Conservation (phyloP, 1,140 invertebrate species). For the Pseudomyrmex cubaensis region DNA sequence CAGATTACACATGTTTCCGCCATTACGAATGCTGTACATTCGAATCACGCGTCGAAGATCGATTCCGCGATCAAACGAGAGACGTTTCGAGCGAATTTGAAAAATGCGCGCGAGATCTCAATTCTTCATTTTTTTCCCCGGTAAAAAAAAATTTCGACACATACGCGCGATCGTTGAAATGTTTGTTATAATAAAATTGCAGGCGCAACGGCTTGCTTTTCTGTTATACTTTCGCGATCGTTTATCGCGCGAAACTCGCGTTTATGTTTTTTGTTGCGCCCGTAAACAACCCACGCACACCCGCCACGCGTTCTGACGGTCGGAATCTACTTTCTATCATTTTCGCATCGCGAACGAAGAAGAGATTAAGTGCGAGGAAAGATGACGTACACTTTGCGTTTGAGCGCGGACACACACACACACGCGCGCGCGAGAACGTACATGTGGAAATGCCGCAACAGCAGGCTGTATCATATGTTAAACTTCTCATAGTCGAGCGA, state of each 20-base stretch:
- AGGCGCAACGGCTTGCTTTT: too few relatives aligned
- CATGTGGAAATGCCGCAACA: neutral
- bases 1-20: too few relatives aligned
- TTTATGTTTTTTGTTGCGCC: neutral
- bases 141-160: slow-evolving; percentile 17
- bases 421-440: neutral
- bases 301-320: slow-evolving; percentile 55
- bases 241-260: slow-evolving; percentile 30
- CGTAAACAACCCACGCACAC: neutral
- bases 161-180: neutral
- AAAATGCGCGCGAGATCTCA: too few relatives aligned
- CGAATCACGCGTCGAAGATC: neutral
- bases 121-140: too few relatives aligned
- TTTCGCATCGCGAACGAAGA: slow-evolving; percentile 23
- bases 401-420: neutral
- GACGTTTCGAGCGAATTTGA: neutral
- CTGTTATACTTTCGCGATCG: slow-evolving; percentile 58
- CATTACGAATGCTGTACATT: neutral
- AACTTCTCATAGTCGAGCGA: slow-evolving; percentile 71
- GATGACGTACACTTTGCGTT: slow-evolving; percentile 30
- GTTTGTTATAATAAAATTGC: neutral
- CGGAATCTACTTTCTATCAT: slow-evolving; percentile 79
- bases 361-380: slow-evolving; percentile 61
- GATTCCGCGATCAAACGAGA: neutral
- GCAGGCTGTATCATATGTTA: slow-evolving; percentile 54